Base-by-base conservation (phyloP, 2,797 vertebrate species). In the Propithecus deckenii region DNA sequence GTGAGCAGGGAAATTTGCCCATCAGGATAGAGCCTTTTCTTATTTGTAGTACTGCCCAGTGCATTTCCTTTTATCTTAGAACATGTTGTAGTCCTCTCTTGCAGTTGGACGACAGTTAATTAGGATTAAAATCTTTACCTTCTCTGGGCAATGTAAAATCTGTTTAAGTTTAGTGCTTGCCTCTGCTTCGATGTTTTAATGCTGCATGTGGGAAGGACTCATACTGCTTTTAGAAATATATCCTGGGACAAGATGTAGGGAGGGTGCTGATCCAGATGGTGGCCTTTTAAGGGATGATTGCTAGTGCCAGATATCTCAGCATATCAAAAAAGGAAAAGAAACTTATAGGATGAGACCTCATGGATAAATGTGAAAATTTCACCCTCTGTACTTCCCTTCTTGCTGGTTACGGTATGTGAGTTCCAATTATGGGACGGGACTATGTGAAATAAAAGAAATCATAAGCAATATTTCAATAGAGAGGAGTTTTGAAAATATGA, bases 111-210 rank as follows among this genome's bases (percentile, higher is more conserved):
- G 95, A 52, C n/a, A 81, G 23, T 91, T 92, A 46, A 86, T 79
- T 92, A 92, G 22, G 61, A 89, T 78, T 75, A 65, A 97, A 93
- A 46, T 86, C n/a, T 83, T 89, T 93, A 86, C 22, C 30, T 95
- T 91, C 41, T 89, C 9, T 30, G 25, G 61, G 43, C 10, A 81
- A 78, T 61, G 20, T 72, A 86, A 46, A 48, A 89, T 72, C 75
- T 92, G 55, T 63, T 78, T 86, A 91, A 89, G 17, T 35, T 72
- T 78, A 86, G 10, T 41, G 32, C 3, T 86, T 67, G 20, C 30
- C 18, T 43, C 52, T 81, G 23, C 35, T 88, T 84, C 93, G 72
- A 81, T 91, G 43, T 30, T 89, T 91, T 61, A 61, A 86, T 79
- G 35, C 18, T 89, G 13, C 17, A 30, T 86, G 23, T 87, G 41